Evolutionary conservation across 2,888 invertebrate species (phyloP).

Genomic region (Amphipyra berbera): DNA sequence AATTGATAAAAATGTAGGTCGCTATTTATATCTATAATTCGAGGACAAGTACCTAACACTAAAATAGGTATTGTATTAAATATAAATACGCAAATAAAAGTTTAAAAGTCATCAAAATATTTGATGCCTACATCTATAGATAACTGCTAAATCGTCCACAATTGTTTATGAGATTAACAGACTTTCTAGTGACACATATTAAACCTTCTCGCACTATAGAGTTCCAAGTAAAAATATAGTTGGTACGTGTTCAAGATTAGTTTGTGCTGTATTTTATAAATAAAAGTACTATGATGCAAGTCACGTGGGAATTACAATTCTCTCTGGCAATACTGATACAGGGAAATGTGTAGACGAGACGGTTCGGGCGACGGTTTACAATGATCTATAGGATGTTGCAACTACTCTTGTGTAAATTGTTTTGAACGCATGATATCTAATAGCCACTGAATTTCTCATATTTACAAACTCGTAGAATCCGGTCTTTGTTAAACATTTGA

Average conservation of each 20-base stretch:
- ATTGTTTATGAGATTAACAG: slow-evolving; percentile 13
- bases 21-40: slow-evolving; percentile 2
- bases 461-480: slow-evolving; percentile 45
- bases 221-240: slow-evolving; percentile 27
- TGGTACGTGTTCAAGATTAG: slow-evolving; percentile 45
- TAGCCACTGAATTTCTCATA: slow-evolving; percentile 31
- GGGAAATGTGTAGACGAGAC: slow-evolving; percentile 15
- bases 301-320: slow-evolving; percentile 33
- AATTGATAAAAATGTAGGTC: slow-evolving; percentile 15
- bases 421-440: slow-evolving; percentile 29
- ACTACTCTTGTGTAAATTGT: slow-evolving; percentile 39
- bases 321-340: neutral
- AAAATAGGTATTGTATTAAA: neutral
- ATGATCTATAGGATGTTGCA: slow-evolving; percentile 36
- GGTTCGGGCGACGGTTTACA: slow-evolving; percentile 12
- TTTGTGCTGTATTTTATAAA: slow-evolving; percentile 29
- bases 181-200: slow-evolving; percentile 42
- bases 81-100: neutral
- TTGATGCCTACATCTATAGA: neutral
- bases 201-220: slow-evolving; percentile 40
- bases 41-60: neutral
- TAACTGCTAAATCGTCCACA: neutral
- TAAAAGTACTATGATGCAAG: slow-evolving; percentile 47
- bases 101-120: neutral
- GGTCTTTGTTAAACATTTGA: slow-evolving; percentile 33